Evolutionary conservation across 2,113 vertebrate genomes (phyloP).

Genomic region (Mirza zaza): DNA sequence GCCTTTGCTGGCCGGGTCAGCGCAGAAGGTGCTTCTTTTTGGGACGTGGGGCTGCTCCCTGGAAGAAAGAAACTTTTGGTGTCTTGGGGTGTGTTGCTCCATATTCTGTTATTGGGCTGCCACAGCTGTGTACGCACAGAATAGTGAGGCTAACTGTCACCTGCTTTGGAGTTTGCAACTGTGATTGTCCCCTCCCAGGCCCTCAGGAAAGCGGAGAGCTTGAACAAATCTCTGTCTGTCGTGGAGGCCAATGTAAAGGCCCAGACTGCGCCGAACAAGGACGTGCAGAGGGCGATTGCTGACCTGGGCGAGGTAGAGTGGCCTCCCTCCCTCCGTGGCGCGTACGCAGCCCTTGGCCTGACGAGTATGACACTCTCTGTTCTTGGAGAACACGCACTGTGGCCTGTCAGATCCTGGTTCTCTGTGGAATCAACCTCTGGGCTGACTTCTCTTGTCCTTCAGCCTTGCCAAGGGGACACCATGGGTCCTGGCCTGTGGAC

Average conservation of each 20-base stretch:
- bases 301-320: constrained; percentile 92
- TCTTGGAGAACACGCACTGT: not conserved
- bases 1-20: not conserved
- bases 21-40: not conserved
- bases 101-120: not conserved
- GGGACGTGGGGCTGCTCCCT: not conserved
- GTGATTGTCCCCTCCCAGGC: constrained; percentile 84
- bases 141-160: not conserved
- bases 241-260: constrained; percentile 92
- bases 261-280: constrained; percentile 94
- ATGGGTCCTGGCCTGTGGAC: not conserved
- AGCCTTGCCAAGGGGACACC: not conserved
- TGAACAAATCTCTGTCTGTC: constrained; percentile 85
- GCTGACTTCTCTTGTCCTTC: too few species aligned
- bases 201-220: constrained; percentile 92
- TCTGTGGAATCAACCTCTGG: not conserved
- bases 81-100: not conserved
- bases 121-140: not conserved
- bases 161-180: not conserved
- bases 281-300: constrained; percentile 94
- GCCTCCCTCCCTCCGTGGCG: rapidly evolving
- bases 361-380: not conserved
- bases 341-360: not conserved
- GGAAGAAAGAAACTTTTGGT: not conserved
- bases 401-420: not conserved